Evolutionary conservation across 2,888 invertebrate genomes (phyloP), one percentile per base, ranked within the genome.

Genomic region (Oxycera nigricornis): DNA sequence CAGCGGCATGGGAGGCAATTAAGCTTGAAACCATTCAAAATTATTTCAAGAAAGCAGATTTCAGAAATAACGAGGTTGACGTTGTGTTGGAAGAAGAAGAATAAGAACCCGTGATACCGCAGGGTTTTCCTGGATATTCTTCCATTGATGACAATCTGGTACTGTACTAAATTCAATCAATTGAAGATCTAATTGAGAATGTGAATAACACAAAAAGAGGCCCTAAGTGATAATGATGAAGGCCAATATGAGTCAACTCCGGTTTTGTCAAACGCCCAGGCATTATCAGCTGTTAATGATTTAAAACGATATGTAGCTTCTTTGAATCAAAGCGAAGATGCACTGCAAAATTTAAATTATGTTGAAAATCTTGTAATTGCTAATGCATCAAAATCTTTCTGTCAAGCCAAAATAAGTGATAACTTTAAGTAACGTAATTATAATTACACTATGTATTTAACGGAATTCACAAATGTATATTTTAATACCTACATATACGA

Each of bases 391-490:
- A 50, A 50, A 50, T 50, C n/a, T 50, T 50, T 50, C 7, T 9
- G 50, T 50, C 50, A 50, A 50, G n/a, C 17, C 50, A 50, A 50
- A 50, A 50, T 50, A 50, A 50, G 17, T 50, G 50, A 50, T 50
- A 11, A 50, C 50, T 50, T 50, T 50, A n/a, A n/a, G n/a, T n/a
- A n/a, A n/a, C n/a, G n/a, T n/a, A n/a, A n/a, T n/a, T n/a, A n/a
- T n/a, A n/a, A n/a, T n/a, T n/a, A n/a, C n/a, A n/a, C n/a, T n/a
- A n/a, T n/a, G n/a, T n/a, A n/a, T n/a, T n/a, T n/a, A n/a, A n/a
- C n/a, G n/a, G n/a, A n/a, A n/a, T n/a, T n/a, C n/a, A n/a, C n/a
- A n/a, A n/a, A n/a, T n/a, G n/a, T n/a, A n/a, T n/a, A n/a, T n/a
- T n/a, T n/a, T n/a, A n/a, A n/a, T n/a, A n/a, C n/a, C n/a, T n/a